These are phyloP conservation scores for Pogonognathellus flavescens DNA, from an alignment of 1,140 invertebrate genomes.

Conservation along the genomic window DNA sequence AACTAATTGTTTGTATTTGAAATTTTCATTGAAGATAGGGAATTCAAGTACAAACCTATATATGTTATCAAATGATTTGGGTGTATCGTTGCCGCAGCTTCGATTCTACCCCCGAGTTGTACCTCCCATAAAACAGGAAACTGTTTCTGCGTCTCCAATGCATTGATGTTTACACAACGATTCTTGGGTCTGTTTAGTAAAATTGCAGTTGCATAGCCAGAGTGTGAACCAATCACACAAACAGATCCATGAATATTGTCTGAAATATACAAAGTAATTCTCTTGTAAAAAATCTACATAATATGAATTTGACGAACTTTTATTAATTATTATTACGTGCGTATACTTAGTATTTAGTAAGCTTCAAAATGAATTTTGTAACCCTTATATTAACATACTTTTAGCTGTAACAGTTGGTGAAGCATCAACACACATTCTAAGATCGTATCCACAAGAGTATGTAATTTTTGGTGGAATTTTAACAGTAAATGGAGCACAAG, in stretches of 20 bases:
- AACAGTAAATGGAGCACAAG: neutral
- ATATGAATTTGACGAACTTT: no score
- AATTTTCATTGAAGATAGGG: no score
- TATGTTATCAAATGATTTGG: neutral
- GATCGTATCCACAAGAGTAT: constrained; percentile 74
- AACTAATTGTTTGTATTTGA: no score
- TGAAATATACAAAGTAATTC: no score
- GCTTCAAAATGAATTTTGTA: neutral
- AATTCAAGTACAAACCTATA: no score
- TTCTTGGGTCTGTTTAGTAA: neutral
- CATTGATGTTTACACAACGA: neutral
- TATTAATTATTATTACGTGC: no score
- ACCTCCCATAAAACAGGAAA: constrained; percentile 5
- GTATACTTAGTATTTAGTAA: no score
- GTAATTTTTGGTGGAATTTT: neutral
- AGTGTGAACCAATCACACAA: constrained; percentile 7
- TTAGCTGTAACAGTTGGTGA: constrained; percentile 72
- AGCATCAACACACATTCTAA: constrained; percentile 81
- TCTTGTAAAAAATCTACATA: no score
- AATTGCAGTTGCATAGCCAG: neutral
- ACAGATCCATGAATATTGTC: neutral
- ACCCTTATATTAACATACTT: neutral
- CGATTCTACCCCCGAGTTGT: constrained; percentile 16
- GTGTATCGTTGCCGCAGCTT: neutral
- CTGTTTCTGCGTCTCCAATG: neutral